phyloP scores from a whole-genome alignment of 2,113 vertebrate genomes.

The Trochalopteron elliotii region DNA sequence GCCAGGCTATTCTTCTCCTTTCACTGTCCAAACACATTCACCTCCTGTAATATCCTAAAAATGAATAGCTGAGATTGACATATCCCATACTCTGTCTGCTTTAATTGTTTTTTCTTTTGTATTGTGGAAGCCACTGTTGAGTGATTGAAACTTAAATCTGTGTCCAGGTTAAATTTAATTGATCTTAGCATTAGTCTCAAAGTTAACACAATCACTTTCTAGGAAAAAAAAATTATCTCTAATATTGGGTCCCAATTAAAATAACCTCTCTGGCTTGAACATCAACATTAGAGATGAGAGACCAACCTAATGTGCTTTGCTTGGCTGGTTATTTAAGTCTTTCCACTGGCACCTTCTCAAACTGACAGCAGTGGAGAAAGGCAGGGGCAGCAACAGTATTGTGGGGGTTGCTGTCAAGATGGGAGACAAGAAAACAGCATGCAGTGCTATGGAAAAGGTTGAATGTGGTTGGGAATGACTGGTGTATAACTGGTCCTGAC shows the following conservation, averaged over 20 bases:
- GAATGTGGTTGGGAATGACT: neutral
- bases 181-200: neutral
- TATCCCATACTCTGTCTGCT: neutral
- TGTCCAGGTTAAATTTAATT: neutral
- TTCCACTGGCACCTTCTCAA: constrained; percentile 30
- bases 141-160: neutral
- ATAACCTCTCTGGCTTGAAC: neutral
- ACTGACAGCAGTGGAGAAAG: neutral
- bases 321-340: constrained; percentile 40
- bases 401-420: neutral
- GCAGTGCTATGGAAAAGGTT: neutral
- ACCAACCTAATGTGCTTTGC: constrained; percentile 13
- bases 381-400: neutral
- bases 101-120: neutral
- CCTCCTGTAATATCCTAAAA: neutral
- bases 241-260: neutral
- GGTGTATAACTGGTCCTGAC: neutral
- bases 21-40: neutral
- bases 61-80: neutral
- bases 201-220: neutral
- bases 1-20: neutral
- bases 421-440: neutral
- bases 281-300: neutral
- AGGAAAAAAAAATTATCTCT: neutral
- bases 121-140: neutral